These are phyloP conservation scores for Hydropsyche betteni DNA, from an alignment of 2,888 invertebrate genomes.

Conservation along the genomic window DNA sequence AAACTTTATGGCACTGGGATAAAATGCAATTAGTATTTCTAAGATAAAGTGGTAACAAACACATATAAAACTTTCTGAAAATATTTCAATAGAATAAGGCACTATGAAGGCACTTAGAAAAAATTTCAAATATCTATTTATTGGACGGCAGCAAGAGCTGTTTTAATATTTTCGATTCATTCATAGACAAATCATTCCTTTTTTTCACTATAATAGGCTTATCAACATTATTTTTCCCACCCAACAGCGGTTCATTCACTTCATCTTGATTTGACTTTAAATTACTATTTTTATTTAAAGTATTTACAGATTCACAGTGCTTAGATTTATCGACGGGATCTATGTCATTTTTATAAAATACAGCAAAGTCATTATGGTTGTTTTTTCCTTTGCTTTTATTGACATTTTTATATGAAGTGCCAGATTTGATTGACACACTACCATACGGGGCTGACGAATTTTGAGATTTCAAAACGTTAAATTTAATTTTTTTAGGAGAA, in stretches of 20 bases:
- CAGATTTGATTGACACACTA: slow-evolving; percentile 34
- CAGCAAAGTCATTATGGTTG: slow-evolving; percentile 52
- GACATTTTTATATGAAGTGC: slow-evolving; percentile 15
- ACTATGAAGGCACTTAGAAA: not conserved
- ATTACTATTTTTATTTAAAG: slow-evolving; percentile 2
- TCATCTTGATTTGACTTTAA: slow-evolving; percentile 45
- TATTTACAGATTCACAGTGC: not conserved
- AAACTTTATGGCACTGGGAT: not conserved
- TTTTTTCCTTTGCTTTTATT: slow-evolving; percentile 25
- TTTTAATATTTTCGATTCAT: slow-evolving; percentile 61
- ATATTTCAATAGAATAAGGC: not conserved
- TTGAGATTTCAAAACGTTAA: slow-evolving; percentile 46
- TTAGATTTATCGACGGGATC: not conserved
- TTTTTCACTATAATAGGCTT: slow-evolving; percentile 46
- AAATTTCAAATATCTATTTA: slow-evolving; percentile 3
- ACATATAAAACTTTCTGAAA: not conserved
- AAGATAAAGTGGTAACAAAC: not conserved
- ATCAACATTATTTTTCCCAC: slow-evolving; percentile 37
- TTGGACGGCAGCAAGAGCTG: slow-evolving; percentile 58
- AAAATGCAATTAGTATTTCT: not conserved
- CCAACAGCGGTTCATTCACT: slow-evolving; percentile 53
- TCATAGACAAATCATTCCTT: slow-evolving; percentile 53
- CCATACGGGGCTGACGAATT: slow-evolving; percentile 17
- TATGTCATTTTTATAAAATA: slow-evolving; percentile 10
- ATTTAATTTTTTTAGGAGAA: slow-evolving; percentile 41